Evolutionary conservation across 2,797 vertebrate genomes (phyloP), one percentile per base, ranked within the genome.

Genomic region (Apogon talboti): DNA sequence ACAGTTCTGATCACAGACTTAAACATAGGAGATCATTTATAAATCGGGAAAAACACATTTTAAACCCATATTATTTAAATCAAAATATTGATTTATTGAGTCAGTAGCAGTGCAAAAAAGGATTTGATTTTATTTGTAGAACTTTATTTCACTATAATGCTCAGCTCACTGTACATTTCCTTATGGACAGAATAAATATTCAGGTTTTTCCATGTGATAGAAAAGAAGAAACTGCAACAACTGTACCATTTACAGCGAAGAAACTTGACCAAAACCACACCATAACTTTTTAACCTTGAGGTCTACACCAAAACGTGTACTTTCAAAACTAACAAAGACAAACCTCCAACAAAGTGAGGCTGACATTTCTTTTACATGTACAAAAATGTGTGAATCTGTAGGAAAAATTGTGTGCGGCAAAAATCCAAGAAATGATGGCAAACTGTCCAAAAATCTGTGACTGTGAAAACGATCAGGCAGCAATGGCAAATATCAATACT

Each of bases 251-350:
- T 45, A 13, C 35, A 15, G 16, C 38, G 70, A 50, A 62, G 45
- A 60, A 46, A 77, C 14, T 53, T 21, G 15, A 66, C 13, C 18
- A 49, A 70, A 80, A 64, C 62, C 65, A 63, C 59, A 57, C 11
- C 15, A 24, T 51, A 76, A 56, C 45, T 13, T 57, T 28, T 19
- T 67, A 45, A 43, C 30, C 28, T 11, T 33, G 19, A 50, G 10
- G 61, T 52, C n/a, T 30, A 37, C 61, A 70, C 53, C 41, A 45
- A 61, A 71, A 28, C 37, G 30, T 3, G 43, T 15, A 15, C 37
- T 47, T 56, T 57, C 12, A 35, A 53, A 56, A 21, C 15, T 56
- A 16, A 56, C 30, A 7, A 8, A 33, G 30, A 33, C 2, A 33
- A 3, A 33, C 30, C 7, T 7, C 30, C 30, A 33, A 33, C 30